Conservation (phyloP, 23 tunicate genomes). For the Trididemnum miniatum region DNA sequence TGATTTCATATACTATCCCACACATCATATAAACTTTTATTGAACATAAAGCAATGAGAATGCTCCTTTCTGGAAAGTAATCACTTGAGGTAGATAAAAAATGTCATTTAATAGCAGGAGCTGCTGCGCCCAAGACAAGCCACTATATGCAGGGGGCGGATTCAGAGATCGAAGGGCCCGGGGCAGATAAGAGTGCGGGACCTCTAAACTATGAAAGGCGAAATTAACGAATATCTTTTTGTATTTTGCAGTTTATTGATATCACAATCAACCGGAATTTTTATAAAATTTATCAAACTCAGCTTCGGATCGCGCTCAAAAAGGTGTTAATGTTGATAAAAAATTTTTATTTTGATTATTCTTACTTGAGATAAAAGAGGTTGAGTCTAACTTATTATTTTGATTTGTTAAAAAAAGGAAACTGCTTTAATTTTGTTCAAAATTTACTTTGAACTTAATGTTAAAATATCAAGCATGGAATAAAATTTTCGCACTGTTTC, state of each 20-base stretch:
- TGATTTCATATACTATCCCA: no score
- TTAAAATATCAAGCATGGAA: background rate
- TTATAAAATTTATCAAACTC: background rate
- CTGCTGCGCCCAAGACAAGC: no score
- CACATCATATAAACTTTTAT: no score
- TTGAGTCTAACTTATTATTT: background rate
- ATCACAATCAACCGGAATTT: background rate
- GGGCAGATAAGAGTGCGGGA: background rate
- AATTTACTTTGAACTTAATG: background rate
- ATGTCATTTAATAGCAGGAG: no score
- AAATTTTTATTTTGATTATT: background rate
- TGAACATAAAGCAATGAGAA: no score
- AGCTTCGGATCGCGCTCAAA: background rate
- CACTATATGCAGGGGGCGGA: no score
- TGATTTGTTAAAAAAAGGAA: background rate
- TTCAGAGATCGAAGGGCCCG: background rate
- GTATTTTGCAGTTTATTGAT: background rate
- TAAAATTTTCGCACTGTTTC: background rate
- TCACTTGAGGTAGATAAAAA: no score
- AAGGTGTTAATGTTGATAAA: background rate
- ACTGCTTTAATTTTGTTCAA: background rate
- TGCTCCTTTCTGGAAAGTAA: no score
- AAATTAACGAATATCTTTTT: background rate
- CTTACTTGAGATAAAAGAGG: background rate
- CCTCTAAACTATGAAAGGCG: background rate